phyloP scores from a whole-genome alignment of 2,113 vertebrate species.

The Nothocercus julius region DNA sequence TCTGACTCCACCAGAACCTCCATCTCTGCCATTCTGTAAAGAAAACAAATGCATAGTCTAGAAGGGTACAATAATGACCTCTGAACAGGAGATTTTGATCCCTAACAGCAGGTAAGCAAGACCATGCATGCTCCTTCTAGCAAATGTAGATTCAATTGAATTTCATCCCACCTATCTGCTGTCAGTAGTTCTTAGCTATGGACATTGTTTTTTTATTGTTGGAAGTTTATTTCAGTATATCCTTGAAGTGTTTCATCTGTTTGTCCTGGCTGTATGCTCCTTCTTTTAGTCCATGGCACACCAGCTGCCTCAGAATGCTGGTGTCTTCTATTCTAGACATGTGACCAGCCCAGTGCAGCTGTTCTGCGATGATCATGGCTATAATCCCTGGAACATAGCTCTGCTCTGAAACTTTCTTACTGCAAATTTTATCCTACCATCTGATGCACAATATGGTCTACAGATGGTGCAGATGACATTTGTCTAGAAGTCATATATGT shows the following conservation, averaged over 20 bases:
- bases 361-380: slow-evolving; percentile 52
- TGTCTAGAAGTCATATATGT: slow-evolving; percentile 59
- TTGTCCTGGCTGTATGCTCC: background rate
- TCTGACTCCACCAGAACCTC: background rate
- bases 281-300: background rate
- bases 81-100: background rate
- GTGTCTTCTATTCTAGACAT: background rate
- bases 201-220: background rate
- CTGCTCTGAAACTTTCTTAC: slow-evolving; percentile 47
- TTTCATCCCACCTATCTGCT: background rate
- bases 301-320: background rate
- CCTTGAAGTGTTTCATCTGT: background rate
- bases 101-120: background rate
- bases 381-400: slow-evolving; percentile 53
- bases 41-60: background rate
- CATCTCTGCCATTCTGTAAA: rapidly evolving
- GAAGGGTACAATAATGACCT: background rate
- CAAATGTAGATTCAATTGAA: background rate
- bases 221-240: background rate
- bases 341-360: background rate
- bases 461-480: slow-evolving; percentile 70
- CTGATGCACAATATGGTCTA: slow-evolving; percentile 65
- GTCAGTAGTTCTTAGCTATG: background rate
- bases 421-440: slow-evolving; percentile 58
- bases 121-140: background rate